A percentile compares a stretch with the other conserved stretches of the same genome.
Conservation (phyloP, 2,113 vertebrate genomes). For the Typhlomys cinereus region DNA sequence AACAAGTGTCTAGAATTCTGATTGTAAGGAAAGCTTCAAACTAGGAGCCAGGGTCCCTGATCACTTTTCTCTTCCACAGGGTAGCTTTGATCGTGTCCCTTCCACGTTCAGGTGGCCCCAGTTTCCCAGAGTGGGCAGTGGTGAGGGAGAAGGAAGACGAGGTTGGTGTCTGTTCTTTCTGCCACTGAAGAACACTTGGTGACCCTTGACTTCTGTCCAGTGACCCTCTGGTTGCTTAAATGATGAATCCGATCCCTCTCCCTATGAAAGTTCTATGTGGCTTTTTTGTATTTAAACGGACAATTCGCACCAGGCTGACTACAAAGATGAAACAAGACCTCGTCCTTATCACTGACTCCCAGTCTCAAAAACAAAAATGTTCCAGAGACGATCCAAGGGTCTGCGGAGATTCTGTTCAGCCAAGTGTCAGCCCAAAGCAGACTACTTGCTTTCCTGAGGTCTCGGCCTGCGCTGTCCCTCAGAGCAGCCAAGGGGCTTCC, state of each 20-base stretch:
- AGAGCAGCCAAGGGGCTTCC: conserved; percentile 37
- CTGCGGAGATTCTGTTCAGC: not conserved
- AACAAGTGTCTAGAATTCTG: not conserved
- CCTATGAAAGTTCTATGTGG: not conserved
- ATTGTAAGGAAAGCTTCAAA: not conserved
- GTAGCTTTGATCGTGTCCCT: not conserved
- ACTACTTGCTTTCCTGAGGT: conserved; percentile 32
- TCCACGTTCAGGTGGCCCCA: not conserved
- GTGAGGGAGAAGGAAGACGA: not conserved
- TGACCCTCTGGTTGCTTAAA: not conserved
- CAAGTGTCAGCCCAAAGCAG: not conserved
- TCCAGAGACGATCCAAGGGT: not conserved
- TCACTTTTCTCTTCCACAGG: not conserved
- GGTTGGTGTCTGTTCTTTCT: not conserved
- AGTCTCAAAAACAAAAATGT: not conserved
- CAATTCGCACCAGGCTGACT: not conserved
- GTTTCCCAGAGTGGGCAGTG: not conserved
- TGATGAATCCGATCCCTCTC: not conserved
- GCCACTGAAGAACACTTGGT: not conserved
- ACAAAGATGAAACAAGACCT: not conserved
- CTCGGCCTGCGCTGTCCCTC: conserved; percentile 56
- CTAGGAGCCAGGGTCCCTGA: not conserved
- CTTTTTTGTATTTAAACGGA: not conserved
- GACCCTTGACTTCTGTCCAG: not conserved
- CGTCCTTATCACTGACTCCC: not conserved